These are phyloP conservation scores for Diabrotica undecimpunctata DNA, from an alignment of 1,140 invertebrate genomes.

Conservation along the genomic window DNA sequence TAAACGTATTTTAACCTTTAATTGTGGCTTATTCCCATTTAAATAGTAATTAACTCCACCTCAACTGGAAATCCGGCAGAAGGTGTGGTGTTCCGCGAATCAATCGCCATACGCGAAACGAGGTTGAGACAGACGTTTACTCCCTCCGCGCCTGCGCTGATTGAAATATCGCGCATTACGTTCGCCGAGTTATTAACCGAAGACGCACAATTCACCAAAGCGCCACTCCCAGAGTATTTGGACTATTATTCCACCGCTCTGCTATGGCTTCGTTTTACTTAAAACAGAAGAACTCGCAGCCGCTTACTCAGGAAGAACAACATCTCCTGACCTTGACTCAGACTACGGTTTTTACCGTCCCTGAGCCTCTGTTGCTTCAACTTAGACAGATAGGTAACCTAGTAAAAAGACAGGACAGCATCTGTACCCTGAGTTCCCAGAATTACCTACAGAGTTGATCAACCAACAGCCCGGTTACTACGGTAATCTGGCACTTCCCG, in stretches of 20 bases:
- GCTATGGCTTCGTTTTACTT: neutral
- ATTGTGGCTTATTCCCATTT: too few relatives aligned
- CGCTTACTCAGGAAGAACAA: neutral
- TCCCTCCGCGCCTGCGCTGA: neutral
- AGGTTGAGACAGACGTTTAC: too few relatives aligned
- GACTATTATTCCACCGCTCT: constrained; percentile 6
- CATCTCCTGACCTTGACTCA: neutral
- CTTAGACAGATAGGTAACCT: too few relatives aligned
- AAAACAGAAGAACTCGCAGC: neutral
- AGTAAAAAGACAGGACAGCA: too few relatives aligned
- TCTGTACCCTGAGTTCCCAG: too few relatives aligned
- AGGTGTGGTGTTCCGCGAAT: constrained; percentile 1
- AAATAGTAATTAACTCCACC: too few relatives aligned
- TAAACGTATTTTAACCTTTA: too few relatives aligned
- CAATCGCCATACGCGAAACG: neutral
- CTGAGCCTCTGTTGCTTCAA: too few relatives aligned
- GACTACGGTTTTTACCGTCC: neutral
- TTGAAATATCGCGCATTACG: neutral
- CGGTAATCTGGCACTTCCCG: too few relatives aligned
- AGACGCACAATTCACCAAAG: neutral
- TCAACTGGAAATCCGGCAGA: too few relatives aligned
- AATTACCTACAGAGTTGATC: too few relatives aligned
- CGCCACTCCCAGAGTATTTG: constrained; percentile 1
- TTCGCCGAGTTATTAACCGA: constrained; percentile 2
- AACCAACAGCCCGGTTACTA: too few relatives aligned